Evolutionary conservation across 2,888 invertebrate genomes (phyloP), one percentile per base, ranked within the genome.

Genomic region (Drosophila emarginata): DNA sequence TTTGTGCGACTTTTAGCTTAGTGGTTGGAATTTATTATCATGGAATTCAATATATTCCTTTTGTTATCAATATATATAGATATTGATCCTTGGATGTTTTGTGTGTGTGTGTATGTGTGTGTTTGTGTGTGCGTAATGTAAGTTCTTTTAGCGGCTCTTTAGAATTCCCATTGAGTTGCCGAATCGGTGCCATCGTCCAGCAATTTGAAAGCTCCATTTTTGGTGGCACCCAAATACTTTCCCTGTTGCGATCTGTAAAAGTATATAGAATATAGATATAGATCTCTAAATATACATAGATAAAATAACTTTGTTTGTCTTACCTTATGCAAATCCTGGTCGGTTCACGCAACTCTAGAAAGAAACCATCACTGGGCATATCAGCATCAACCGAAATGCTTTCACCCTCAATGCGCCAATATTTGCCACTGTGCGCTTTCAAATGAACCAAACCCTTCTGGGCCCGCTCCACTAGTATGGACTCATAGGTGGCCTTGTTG

Each of bases 111-210:
- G 14, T 51, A 15, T 58, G 4, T 45, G 12, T 12, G 12, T 21
- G 21, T 23, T 12, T 37, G 2, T n/a, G 37, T 37, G 45, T 21
- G 45, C 21, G 45, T 45, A 45, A 45, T 45, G 18, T 12, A 4
- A 45, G 21, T 14, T 23, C 15, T 18, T 14, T 21, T 15, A 14
- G 7, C 12, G 11, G 11, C 32, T 45, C 45, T 66, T 93, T 97
- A 98, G 92, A 97, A 98, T 93, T 98, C 98, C 98, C 98, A 98
- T 90, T 96, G 96, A 87, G 97, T 98, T 91, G 97, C 97, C 78
- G 93, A 93, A 83, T 95, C 94, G 86, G 95, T 94, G 89, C 96
- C 95, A 76, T 94, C 93, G 72, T 96, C 96, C 62, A 96, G 96
- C 74, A 97, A 94, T 89, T 96, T 95, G 93, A 98, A 96, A 89